These are phyloP conservation scores for Astreopora myriophthalma DNA, from an alignment of 64 coral and sea anemone genomes.

Conservation along the genomic window DNA sequence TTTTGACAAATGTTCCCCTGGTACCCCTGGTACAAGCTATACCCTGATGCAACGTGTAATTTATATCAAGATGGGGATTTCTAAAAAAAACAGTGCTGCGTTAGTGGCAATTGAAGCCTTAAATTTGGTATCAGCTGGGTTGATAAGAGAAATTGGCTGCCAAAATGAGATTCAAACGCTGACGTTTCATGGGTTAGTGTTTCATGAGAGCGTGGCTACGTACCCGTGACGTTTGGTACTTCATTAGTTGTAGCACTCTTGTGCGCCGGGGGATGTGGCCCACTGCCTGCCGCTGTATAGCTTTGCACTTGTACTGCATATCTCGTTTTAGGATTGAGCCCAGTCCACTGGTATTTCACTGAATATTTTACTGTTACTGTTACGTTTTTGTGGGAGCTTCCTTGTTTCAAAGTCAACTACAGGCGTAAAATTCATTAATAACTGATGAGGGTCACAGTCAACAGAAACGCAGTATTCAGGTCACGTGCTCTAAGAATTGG, in stretches of 20 bases:
- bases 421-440: neutral
- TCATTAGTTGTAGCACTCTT: slow-evolving; percentile 13
- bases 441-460: accelerated
- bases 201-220: neutral
- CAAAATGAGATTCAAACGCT: neutral
- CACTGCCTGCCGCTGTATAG: neutral
- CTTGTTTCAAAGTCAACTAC: neutral
- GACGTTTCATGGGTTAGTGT: neutral
- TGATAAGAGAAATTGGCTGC: no score
- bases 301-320: neutral
- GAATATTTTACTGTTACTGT: neutral
- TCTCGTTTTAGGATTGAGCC: neutral
- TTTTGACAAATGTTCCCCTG: no score
- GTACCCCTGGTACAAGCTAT: no score
- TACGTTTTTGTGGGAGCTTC: neutral
- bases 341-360: neutral
- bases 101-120: no score
- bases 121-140: no score
- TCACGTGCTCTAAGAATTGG: no score
- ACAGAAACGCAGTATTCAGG: no score
- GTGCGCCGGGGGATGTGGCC: neutral
- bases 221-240: slow-evolving; percentile 27
- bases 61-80: no score
- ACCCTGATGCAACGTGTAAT: no score
- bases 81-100: no score